A percentile compares a stretch with the other conserved stretches of the same genome.
Evolutionary conservation across 1,140 invertebrate genomes (phyloP).

Genomic region (Aphis gossypii): DNA sequence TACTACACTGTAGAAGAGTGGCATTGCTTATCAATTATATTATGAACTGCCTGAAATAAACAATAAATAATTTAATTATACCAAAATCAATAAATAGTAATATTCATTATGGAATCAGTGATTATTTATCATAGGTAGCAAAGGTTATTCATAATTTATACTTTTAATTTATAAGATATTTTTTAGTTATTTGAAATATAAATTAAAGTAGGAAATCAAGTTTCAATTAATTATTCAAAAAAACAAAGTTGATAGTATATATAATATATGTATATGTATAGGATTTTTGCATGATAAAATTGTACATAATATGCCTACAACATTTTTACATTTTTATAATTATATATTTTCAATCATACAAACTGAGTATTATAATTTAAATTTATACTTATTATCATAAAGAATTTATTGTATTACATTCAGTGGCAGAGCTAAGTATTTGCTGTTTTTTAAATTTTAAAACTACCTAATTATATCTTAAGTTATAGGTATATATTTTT

Average conservation of each 20-base stretch:
- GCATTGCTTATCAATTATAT: conserved; percentile 13
- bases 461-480: too few species aligned
- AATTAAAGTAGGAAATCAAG: too few species aligned
- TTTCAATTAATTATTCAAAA: neutral
- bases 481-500: too few species aligned
- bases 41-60: conserved; percentile 30
- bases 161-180: neutral
- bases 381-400: neutral
- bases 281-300: too few species aligned
- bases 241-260: neutral
- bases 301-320: neutral
- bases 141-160: neutral
- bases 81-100: neutral
- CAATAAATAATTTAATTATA: neutral
- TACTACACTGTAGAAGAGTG: conserved; percentile 87
- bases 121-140: neutral
- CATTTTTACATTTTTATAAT: too few species aligned
- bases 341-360: neutral
- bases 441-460: too few species aligned
- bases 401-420: neutral
- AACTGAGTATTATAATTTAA: neutral
- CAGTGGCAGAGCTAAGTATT: too few species aligned
- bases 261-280: too few species aligned
- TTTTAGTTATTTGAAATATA: neutral
- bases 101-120: too few species aligned